Evolutionary conservation across 2,888 invertebrate species (phyloP).

Genomic region (Agrochola circellaris): DNA sequence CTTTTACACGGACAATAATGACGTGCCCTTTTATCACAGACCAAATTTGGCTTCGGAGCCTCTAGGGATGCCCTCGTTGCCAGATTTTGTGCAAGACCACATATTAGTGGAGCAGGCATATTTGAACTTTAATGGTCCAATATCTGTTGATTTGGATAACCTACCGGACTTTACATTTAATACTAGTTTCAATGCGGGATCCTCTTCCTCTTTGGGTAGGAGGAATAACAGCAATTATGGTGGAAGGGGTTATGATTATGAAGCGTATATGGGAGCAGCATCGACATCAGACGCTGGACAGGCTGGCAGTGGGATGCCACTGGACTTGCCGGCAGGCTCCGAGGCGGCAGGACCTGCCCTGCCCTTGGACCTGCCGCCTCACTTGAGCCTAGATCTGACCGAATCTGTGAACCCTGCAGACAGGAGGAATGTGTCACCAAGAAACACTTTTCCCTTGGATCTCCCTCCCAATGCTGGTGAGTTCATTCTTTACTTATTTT

Average conservation of each 20-base stretch:
- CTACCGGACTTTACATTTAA: slow-evolving; percentile 93
- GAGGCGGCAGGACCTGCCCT: slow-evolving; percentile 80
- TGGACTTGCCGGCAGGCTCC: slow-evolving; percentile 83
- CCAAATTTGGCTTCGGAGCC: slow-evolving; percentile 87
- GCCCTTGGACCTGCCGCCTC: slow-evolving; percentile 82
- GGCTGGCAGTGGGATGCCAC: slow-evolving; percentile 77
- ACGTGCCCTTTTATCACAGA: slow-evolving; percentile 84
- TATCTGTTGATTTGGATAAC: slow-evolving; percentile 92
- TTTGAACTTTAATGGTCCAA: slow-evolving; percentile 89
- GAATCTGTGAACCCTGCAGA: slow-evolving; percentile 88
- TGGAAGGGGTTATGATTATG: slow-evolving; percentile 84
- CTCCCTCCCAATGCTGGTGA: slow-evolving; percentile 87
- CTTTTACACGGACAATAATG: slow-evolving; percentile 84
- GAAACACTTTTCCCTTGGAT: slow-evolving; percentile 86
- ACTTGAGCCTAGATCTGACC: slow-evolving; percentile 86
- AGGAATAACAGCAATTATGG: slow-evolving; percentile 80
- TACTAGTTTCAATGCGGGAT: slow-evolving; percentile 86
- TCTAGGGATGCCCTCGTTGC: slow-evolving; percentile 92
- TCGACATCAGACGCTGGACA: slow-evolving; percentile 79
- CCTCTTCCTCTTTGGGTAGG: slow-evolving; percentile 82
- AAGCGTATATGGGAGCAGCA: slow-evolving; percentile 80
- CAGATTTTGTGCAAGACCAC: slow-evolving; percentile 97
- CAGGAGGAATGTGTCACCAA: slow-evolving; percentile 85
- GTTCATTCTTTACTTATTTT: slow-evolving; percentile 31
- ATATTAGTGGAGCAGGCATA: slow-evolving; percentile 95